Evolutionary conservation across 2,797 vertebrate species (phyloP).

Genomic region (Macroramphosus scolopax): DNA sequence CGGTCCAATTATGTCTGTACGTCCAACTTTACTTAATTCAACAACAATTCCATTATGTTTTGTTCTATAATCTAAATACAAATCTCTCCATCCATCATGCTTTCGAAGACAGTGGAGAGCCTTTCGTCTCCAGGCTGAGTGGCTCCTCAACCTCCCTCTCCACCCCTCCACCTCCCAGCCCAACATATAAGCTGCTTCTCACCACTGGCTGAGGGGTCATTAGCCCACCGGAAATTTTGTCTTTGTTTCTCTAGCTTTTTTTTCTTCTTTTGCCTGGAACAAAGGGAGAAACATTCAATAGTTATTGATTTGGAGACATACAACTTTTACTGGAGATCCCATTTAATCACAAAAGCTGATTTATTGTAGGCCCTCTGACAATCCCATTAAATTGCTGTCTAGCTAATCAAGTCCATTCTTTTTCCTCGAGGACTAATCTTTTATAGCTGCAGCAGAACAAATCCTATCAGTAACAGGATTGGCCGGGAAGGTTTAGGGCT

Average conservation of each 20-base stretch:
- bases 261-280: slow-evolving; percentile 47
- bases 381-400: slow-evolving; percentile 88
- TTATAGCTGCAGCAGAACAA: slow-evolving; percentile 78
- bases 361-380: slow-evolving; percentile 82
- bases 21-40: slow-evolving; percentile 57
- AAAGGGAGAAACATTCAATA: slow-evolving; percentile 81
- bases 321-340: slow-evolving; percentile 84
- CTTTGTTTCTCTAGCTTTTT: slow-evolving; percentile 49
- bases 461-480: slow-evolving; percentile 81
- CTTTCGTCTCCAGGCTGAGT: slow-evolving; percentile 46
- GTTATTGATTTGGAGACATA: slow-evolving; percentile 80
- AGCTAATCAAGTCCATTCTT: slow-evolving; percentile 86
- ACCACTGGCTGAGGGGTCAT: slow-evolving; percentile 53
- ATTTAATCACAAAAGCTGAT: slow-evolving; percentile 89
- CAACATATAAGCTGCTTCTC: slow-evolving; percentile 52
- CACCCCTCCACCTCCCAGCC: slow-evolving; percentile 22
- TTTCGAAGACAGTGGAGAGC: not conserved
- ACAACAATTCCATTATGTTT: slow-evolving; percentile 62
- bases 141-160: slow-evolving; percentile 34
- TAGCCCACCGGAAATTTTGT: slow-evolving; percentile 69
- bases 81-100: slow-evolving; percentile 35
- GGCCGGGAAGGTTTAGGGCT: slow-evolving; percentile 46
- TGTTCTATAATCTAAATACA: slow-evolving; percentile 58
- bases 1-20: slow-evolving; percentile 51
- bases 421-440: slow-evolving; percentile 82